Conservation (phyloP, 2,888 invertebrate species). For the Boloria euphrosyne region DNA sequence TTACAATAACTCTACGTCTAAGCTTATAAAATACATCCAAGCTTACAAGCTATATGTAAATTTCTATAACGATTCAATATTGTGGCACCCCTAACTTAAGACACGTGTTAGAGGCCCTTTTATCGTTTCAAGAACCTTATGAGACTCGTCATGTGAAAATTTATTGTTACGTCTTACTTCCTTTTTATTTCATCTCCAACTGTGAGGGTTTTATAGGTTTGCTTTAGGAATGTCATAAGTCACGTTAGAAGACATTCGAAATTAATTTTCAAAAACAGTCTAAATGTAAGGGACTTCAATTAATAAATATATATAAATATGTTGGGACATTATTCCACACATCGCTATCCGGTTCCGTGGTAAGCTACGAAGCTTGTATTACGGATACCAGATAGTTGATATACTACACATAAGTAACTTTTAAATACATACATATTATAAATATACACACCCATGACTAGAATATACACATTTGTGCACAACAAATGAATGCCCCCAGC, state of each 20-base stretch:
- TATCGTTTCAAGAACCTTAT: constrained; percentile 48
- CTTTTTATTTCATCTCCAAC: constrained; percentile 46
- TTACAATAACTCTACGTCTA: too few species aligned
- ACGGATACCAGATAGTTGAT: too few species aligned
- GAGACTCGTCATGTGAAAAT: constrained; percentile 51
- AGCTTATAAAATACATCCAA: too few species aligned
- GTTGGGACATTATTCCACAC: too few species aligned
- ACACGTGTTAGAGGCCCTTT: constrained; percentile 46
- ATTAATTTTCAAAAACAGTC: background rate
- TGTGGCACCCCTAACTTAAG: constrained; percentile 41
- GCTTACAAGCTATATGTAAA: too few species aligned
- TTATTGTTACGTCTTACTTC: constrained; percentile 50
- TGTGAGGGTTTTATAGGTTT: constrained; percentile 38
- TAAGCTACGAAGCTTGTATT: too few species aligned
- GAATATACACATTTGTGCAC: too few species aligned
- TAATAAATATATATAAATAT: background rate
- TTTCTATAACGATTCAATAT: background rate
- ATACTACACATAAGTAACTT: too few species aligned
- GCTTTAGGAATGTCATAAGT: constrained; percentile 10
- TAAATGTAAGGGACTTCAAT: background rate
- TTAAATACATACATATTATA: too few species aligned
- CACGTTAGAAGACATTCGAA: background rate
- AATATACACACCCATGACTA: too few species aligned
- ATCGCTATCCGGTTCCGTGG: too few species aligned
- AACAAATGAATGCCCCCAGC: too few species aligned